Evolutionary conservation across 1,140 invertebrate genomes (phyloP), one percentile per base, ranked within the genome.

Genomic region (Drosophila kikkawai): DNA sequence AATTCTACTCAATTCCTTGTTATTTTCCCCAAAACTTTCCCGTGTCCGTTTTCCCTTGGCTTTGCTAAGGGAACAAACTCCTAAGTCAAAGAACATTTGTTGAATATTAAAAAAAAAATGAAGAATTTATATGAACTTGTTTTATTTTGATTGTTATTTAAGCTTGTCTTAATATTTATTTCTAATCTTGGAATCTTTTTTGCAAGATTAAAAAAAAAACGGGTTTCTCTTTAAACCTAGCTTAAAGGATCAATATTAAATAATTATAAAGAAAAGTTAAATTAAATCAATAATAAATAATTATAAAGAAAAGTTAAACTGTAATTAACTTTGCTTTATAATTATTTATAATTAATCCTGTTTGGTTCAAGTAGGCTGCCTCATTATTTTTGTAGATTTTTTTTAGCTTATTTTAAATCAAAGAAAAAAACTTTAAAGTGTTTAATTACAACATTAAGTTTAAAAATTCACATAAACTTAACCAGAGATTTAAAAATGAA

Each of bases 71-170:
- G 44, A 71, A 59, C 29, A 11, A 26, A 26, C 22, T 59, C 32
- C 67, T 60, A 37, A 73, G 67, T 59, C 53, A 71, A 48, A 73
- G 32, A 59, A 41, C 53, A 41, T 71, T 73, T 73, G 69, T 73
- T 73, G 29, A 73, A 71, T 50, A 73, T 71, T 42, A 69, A 71
- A 58, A 70, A 51, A 57, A 53, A 45, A 36, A 57, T 39, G 69
- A 70, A 48, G 29, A 73, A 15, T 50, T 19, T 32, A 50, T 15
- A 12, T 15, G n/a, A 69, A 42, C 37, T 42, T 3, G 41, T 66
- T 63, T 66, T 66, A 63, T 44, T 45, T 19, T 26, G 6, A 1
- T 7, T 22, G 19, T 5, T 1, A 17, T 34, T 60, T 44, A 2
- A 44, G 42, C 17, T 44, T 8, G 0, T 44, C 9, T 11, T 9